Base-by-base conservation (phyloP, 2,797 vertebrate species). In the Coregonus ussuriensis region DNA sequence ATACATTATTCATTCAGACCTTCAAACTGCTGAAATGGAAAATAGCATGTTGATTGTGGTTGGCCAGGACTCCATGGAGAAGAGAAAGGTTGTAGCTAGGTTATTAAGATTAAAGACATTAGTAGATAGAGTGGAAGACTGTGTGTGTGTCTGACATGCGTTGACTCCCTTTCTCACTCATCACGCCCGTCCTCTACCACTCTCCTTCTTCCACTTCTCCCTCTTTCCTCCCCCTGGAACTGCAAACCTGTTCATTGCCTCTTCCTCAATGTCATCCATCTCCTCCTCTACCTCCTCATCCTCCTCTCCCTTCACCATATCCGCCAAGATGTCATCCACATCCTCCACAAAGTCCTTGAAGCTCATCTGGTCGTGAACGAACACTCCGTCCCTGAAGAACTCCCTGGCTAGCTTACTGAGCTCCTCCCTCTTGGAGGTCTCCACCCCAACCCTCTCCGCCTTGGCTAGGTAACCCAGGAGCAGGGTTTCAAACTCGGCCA, bases 341-440 rank as follows among this genome's bases (percentile, higher is more conserved):
- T 97, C 95, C 1, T 97, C 96, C 53, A 93, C 94, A 0, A 97
- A 97, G 78, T 97, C 96, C 0, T 90, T 84, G 54, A 99, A 98
- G 53, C 93, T 95, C 82, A 95, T 92, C 74, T 90, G 94, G 82
- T 98, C 90, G 0, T 99, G 98, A 41, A 91, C 86, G 15, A 98
- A 99, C 52, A 94, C 0, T 0, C 95, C 96, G 0, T 95, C 88
- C 0, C 86, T 84, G n/a, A 99, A 99, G 85, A 92, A 96, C 1
- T 95, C 91, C 0, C 83, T 65, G 1, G 93, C 83, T 0, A 85
- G 91, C 0, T 89, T 89, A 31, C 0, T 76, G 77, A 98, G 87
- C 81, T 85, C 67, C 4, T 91, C 89, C 3, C 65, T 84, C 54
- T 68, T 78, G 14, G 81, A 77, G 1, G 69, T 41, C 1, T 89